Evolutionary conservation across 2,888 invertebrate species (phyloP).

Genomic region (Tinea semifulvella): DNA sequence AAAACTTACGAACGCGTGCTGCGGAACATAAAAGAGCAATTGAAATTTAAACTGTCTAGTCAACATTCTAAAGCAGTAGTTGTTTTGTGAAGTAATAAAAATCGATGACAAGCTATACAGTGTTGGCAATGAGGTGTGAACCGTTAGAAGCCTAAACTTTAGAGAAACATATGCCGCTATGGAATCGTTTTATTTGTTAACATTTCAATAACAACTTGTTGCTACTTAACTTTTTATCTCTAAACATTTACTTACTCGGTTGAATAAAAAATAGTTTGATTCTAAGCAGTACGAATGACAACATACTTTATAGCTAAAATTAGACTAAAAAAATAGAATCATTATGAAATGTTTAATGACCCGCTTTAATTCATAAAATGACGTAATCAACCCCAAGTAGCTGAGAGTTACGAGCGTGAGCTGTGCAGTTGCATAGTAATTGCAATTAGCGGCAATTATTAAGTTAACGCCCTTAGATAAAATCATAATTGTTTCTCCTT

Average conservation of each 20-base stretch:
- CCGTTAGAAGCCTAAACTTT: slow-evolving; percentile 49
- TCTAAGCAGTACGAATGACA: too few relatives aligned
- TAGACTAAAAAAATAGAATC: too few relatives aligned
- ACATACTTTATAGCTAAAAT: too few relatives aligned
- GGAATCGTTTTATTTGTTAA: slow-evolving; percentile 3
- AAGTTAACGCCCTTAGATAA: slow-evolving; percentile 37
- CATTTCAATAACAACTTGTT: slow-evolving; percentile 4
- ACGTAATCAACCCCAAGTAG: background rate
- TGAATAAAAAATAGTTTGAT: too few relatives aligned
- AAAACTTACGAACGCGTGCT: too few relatives aligned
- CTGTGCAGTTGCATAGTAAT: slow-evolving; percentile 27
- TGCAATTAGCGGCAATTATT: slow-evolving; percentile 38
- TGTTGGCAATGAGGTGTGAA: slow-evolving; percentile 23
- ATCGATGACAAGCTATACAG: slow-evolving; percentile 14
- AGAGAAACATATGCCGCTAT: slow-evolving; percentile 37
- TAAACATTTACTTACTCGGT: too few relatives aligned
- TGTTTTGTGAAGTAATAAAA: slow-evolving; percentile 15
- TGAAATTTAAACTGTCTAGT: slow-evolving; percentile 8
- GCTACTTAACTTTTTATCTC: background rate
- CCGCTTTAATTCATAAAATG: background rate
- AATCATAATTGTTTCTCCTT: slow-evolving; percentile 36
- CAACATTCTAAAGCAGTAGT: slow-evolving; percentile 10
- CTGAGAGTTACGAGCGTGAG: slow-evolving; percentile 1
- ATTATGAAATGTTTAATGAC: background rate
- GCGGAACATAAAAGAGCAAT: slow-evolving; percentile 7